Evolutionary conservation across 2,113 vertebrate genomes (phyloP), one percentile per base, ranked within the genome.

Genomic region (Pipra filicauda): DNA sequence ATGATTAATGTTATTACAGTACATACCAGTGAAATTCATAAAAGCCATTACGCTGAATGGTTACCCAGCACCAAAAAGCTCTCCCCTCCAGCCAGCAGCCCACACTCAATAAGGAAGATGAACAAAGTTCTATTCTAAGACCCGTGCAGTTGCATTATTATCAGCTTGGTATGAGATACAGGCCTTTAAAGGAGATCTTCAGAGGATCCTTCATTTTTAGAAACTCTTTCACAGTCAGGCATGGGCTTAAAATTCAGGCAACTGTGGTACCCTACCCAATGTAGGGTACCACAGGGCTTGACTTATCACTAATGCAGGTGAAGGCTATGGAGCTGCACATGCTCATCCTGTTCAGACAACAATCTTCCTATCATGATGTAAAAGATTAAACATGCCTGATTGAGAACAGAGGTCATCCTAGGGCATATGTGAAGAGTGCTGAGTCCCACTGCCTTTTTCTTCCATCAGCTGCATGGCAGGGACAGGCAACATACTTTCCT

Each of bases 1-100:
- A 64, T 98, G 98, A 98, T 98, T 98, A 98, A 97, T 97, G 97
- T 97, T 98, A 97, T 98, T 97, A 97, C 95, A 98, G 97, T 98
- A 97, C 98, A 98, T 97, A 98, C 97, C 96, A 65, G 37, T 12
- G 73, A 97, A 97, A 96, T 96, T 93, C 95, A 85, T 92, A 95
- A 96, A 96, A 94, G 82, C 78, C 70, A 75, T 97, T 97, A 96
- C 19, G 33, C 69, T 94, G 91, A 85, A 89, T 87, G 88, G 89
- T 94, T 97, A 97, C 85, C 75, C 93, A 57, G 86, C 77, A 91
- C 88, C 95, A 94, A 93, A 69, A 91, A 78, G 49, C 21, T 2
- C 70, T 95, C 84, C 44, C 37, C 64, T 91, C 80, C 69, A 94
- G 85, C 41, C 10, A 89, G 65, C 86, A 95, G 85, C 83, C 77